These are phyloP conservation scores for Himalopsyche kuldschensis DNA, from an alignment of 2,888 invertebrate species.

Conservation along the genomic window DNA sequence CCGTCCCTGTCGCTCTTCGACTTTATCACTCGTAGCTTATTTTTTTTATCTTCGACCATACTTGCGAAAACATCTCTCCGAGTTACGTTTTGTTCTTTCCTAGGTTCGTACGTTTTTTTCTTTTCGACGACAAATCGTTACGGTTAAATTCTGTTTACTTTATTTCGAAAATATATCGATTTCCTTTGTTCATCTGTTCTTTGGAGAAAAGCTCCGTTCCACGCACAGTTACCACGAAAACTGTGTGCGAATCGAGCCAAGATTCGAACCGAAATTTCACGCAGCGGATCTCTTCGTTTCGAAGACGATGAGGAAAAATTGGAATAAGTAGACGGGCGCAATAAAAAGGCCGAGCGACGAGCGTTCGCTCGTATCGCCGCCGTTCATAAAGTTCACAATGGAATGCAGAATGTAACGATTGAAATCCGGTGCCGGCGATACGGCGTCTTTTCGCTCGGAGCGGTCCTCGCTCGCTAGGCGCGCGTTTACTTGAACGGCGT, in stretches of 20 bases:
- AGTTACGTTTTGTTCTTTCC: background rate
- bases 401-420: constrained; percentile 38
- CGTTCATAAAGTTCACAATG: constrained; percentile 36
- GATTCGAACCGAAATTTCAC: background rate
- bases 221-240: background rate
- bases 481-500: constrained; percentile 6
- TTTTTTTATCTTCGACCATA: constrained; percentile 23
- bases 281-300: background rate
- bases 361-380: constrained; percentile 24
- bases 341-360: constrained; percentile 31
- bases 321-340: constrained; percentile 26
- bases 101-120: background rate
- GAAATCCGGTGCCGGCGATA: constrained; percentile 35
- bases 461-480: constrained; percentile 5
- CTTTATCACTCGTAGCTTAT: constrained; percentile 20
- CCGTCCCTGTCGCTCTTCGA: constrained; percentile 15
- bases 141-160: background rate
- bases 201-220: background rate
- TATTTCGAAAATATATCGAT: background rate
- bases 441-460: constrained; percentile 27
- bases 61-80: constrained; percentile 23
- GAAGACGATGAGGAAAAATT: constrained; percentile 10
- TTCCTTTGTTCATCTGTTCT: background rate
- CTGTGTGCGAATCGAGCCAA: background rate
- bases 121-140: background rate